Evolutionary conservation across 2,888 invertebrate species (phyloP).

Genomic region (Gonocerus acuteangulatus): DNA sequence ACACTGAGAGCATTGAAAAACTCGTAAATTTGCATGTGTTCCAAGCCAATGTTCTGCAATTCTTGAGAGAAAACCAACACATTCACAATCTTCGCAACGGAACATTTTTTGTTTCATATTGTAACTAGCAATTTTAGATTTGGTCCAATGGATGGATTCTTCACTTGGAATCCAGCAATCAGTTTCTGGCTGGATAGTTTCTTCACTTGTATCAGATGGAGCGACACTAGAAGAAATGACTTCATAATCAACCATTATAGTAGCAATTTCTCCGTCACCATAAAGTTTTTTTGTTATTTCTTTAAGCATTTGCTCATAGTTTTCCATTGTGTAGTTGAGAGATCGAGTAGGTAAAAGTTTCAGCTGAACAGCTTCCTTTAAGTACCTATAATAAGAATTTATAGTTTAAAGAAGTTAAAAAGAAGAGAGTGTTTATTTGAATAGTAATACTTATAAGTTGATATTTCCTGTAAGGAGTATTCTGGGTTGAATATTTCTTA

Average conservation of each 20-base stretch:
- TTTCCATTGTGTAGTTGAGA: slow-evolving; percentile 49
- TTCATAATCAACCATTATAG: slow-evolving; percentile 48
- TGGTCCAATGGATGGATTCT: slow-evolving; percentile 64
- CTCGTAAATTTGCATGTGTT: slow-evolving; percentile 60
- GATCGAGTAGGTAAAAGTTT: neutral
- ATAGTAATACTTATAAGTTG: no score
- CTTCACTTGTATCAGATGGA: slow-evolving; percentile 18
- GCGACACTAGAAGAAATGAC: slow-evolving; percentile 16
- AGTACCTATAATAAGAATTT: no score
- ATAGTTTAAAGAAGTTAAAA: no score
- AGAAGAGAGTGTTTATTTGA: no score
- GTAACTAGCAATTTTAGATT: slow-evolving; percentile 72
- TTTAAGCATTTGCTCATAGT: slow-evolving; percentile 80
- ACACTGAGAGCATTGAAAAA: slow-evolving; percentile 58
- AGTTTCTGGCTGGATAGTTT: slow-evolving; percentile 36
- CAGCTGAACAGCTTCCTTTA: neutral
- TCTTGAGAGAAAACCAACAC: slow-evolving; percentile 63
- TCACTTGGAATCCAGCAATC: slow-evolving; percentile 62
- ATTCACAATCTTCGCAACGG: slow-evolving; percentile 67
- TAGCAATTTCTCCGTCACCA: slow-evolving; percentile 58
- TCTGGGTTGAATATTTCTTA: no score
- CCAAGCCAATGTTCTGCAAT: slow-evolving; percentile 72
- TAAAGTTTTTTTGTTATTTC: slow-evolving; percentile 87
- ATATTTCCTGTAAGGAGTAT: no score
- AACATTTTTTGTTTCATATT: slow-evolving; percentile 67